Conservation (phyloP, 92 coral and sea anemone species). For the Montipora capitata region DNA sequence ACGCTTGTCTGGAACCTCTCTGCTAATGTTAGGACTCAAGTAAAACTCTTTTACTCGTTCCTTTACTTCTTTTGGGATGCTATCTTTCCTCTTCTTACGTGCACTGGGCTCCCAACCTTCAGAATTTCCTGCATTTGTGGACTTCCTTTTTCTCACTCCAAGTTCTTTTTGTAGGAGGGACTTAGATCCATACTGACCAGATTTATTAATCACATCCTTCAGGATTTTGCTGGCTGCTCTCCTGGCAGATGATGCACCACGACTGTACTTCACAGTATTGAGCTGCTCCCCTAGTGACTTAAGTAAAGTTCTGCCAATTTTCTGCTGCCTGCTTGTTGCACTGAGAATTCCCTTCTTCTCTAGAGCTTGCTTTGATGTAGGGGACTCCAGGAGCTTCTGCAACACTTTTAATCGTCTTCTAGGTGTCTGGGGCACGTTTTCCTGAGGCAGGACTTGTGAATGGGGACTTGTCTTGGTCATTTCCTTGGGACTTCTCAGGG, state of each 20-base stretch:
- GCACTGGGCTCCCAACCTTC: too few relatives aligned
- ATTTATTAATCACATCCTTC: conserved; percentile 29
- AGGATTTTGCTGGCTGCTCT: conserved; percentile 43
- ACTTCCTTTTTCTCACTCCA: conserved; percentile 4
- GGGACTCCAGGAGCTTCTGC: conserved; percentile 36
- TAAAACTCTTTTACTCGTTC: conserved; percentile 23
- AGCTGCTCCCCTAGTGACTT: too few relatives aligned
- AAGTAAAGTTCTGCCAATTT: background rate
- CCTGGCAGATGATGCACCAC: conserved; percentile 38
- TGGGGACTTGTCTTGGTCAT: too few relatives aligned
- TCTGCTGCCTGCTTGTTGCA: background rate
- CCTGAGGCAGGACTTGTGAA: too few relatives aligned
- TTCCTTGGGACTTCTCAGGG: too few relatives aligned
- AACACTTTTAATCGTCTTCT: conserved; percentile 34
- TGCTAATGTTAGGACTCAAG: conserved; percentile 32
- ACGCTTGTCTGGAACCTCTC: conserved; percentile 21
- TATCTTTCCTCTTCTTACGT: conserved; percentile 15
- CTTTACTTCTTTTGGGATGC: conserved; percentile 24
- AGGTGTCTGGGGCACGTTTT: conserved; percentile 14
- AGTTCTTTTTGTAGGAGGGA: conserved; percentile 28
- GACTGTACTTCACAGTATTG: background rate
- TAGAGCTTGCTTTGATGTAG: too few relatives aligned
- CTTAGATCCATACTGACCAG: conserved; percentile 34
- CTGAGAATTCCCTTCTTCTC: background rate
- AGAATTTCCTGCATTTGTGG: too few relatives aligned